These are phyloP conservation scores for Percopsis transmontana DNA, from an alignment of 2,113 vertebrate species.

Conservation along the genomic window DNA sequence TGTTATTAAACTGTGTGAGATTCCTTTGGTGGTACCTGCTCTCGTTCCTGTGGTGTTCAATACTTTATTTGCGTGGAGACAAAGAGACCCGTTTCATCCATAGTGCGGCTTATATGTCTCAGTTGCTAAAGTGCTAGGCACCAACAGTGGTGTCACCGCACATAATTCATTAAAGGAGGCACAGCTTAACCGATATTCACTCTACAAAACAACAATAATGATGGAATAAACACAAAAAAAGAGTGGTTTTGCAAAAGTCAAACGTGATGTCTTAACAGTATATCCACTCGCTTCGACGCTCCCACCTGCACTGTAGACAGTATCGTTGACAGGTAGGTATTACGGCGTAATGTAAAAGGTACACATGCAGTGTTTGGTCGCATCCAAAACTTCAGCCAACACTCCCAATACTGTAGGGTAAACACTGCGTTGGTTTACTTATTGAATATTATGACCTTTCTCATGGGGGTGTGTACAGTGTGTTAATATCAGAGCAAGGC, in stretches of 20 bases:
- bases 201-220: too few species aligned
- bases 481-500: constrained; percentile 55
- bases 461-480: constrained; percentile 11
- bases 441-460: constrained; percentile 44
- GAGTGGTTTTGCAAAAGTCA: too few species aligned
- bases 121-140: too few species aligned
- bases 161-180: too few species aligned
- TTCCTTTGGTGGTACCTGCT: constrained; percentile 32
- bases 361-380: not conserved
- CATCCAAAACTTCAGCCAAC: not conserved
- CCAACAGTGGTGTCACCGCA: too few species aligned
- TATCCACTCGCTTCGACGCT: too few species aligned
- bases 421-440: constrained; percentile 27
- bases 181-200: too few species aligned
- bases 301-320: too few species aligned
- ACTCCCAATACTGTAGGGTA: constrained; percentile 7
- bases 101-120: constrained; percentile 15
- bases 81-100: constrained; percentile 26
- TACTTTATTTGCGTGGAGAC: constrained; percentile 41
- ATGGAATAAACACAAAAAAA: too few species aligned
- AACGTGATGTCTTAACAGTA: too few species aligned
- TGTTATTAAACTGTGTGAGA: constrained; percentile 31
- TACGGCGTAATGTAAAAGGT: not conserved
- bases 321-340: too few species aligned
- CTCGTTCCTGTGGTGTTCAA: constrained; percentile 34